Base-by-base conservation (phyloP, 2,797 vertebrate species). In the Salmo trutta region DNA sequence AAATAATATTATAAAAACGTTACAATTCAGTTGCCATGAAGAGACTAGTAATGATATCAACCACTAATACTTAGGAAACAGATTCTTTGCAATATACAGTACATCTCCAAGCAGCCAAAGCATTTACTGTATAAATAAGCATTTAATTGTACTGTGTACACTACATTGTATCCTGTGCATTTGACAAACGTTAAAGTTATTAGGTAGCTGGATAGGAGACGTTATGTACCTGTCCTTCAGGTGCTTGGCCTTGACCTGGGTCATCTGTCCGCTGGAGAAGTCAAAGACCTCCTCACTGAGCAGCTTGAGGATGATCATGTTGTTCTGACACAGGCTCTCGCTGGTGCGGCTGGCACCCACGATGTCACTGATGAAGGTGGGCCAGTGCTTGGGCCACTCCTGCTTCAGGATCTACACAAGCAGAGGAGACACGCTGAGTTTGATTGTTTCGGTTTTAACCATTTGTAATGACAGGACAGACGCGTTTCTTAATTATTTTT, bases 361-460 rank as follows among this genome's bases (percentile, higher is more conserved):
- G 6, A 99, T 99, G 80, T 99, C 98, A 0, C 98, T 99, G 91
- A 99, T 99, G 82, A 99, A 99, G 7, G 97, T 99, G 17, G 98
- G 98, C 98, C 98, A 99, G 88, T 99, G 98, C 90, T 99, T 99
- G 0, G 98, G 98, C 98, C 98, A 99, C 81, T 99, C 98, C 89
- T 99, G 98, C 85, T 99, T 99, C 87, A 99, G 88, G 89, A 99
- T 99, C 98, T 99, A 85, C 41, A 74, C 0, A 29, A 16, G 67
- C 68, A 0, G 62, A 59, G 15, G 78, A 64, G 21, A 14, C 21
- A 27, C 8, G 8, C 4, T 64, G 10, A 64, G 59, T 24, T 64
- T 64, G 21, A 6, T 64, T 64, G 59, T 8, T 8, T 27, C 12
- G 21, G 21, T 47, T 47, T 12, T 47, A 8, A 21, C 59, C 24